Base-by-base conservation (phyloP, 2,113 vertebrate genomes). In the Corythaeola cristata region DNA sequence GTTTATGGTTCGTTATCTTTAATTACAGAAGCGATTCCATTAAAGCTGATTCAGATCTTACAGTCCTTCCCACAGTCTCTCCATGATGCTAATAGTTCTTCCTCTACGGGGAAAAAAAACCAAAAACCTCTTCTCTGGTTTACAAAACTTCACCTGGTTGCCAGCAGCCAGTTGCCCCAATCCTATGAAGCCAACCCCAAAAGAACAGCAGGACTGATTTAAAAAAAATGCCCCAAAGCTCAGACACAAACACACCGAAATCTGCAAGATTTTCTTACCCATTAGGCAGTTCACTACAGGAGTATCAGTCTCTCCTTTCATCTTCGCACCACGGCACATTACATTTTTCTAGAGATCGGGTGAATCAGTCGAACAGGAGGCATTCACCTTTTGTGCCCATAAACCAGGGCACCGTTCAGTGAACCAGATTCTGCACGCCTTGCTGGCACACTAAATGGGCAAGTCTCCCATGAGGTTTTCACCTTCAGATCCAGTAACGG, bases 391-490 rank as follows among this genome's bases (percentile, higher is more conserved):
- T 50, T 60, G 33, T 27, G 23, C 30, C 35, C 56, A 63, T 37
- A 49, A 50, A 33, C 30, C 60, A 60, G 24, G 32, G 62, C 32
- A 80, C 28, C 1, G 0, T 28, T 45, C 5, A 1, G 33, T 0
- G 22, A 87, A 53, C 8, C 44, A 14, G 33, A 69, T 69, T 71
- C 68, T 24, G 19, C n/a, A 21, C 0, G 5, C 37, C 22, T 85
- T 33, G 20, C 3, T 12, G 35, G 50, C 30, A 72, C 23, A 11
- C 18, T 15, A 53, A 15, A 5, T 0, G 0, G 10, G 8, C 33
- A 50, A 32, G 33, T 39, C 58, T 67, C 23, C 35, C n/a, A 14
- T 2, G 8, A 91, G 67, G 14, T 69, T 88, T 83, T 73, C 77
- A 85, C 80, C 52, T 47, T 16, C 5, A 0, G 77, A 78, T 21